Evolutionary conservation across 2,113 vertebrate genomes (phyloP).

Genomic region (Nestor notabilis): DNA sequence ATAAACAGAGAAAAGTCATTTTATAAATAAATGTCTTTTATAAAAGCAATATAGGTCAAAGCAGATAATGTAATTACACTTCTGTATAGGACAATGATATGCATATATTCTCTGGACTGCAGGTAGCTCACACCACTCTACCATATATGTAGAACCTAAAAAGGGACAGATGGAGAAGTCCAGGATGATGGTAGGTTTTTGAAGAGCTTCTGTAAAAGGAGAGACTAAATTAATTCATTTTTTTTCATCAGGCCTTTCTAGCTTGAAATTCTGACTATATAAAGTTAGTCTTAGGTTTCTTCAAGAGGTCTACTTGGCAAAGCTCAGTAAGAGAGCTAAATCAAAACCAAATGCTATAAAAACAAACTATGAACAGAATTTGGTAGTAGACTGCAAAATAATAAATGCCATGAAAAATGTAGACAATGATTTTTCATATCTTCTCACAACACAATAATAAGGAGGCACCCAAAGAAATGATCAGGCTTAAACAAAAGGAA

Average conservation of each 20-base stretch:
- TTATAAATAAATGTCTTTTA: background rate
- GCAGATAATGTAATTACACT: background rate
- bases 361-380: background rate
- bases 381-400: background rate
- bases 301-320: background rate
- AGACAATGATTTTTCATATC: background rate
- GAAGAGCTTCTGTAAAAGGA: background rate
- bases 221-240: background rate
- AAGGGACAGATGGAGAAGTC: background rate
- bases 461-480: background rate
- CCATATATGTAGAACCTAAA: background rate
- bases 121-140: background rate
- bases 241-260: background rate
- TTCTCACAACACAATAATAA: background rate
- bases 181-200: background rate
- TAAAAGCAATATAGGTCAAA: background rate
- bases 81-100: background rate
- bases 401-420: background rate
- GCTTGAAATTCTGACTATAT: background rate
- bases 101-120: background rate
- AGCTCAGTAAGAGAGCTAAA: background rate
- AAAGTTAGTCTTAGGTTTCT: background rate
- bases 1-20: background rate
- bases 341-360: background rate
- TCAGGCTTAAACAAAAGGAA: background rate